Evolutionary conservation across 2,888 invertebrate species (phyloP).

Genomic region (Pseudococcus jackbeardsleyi): DNA sequence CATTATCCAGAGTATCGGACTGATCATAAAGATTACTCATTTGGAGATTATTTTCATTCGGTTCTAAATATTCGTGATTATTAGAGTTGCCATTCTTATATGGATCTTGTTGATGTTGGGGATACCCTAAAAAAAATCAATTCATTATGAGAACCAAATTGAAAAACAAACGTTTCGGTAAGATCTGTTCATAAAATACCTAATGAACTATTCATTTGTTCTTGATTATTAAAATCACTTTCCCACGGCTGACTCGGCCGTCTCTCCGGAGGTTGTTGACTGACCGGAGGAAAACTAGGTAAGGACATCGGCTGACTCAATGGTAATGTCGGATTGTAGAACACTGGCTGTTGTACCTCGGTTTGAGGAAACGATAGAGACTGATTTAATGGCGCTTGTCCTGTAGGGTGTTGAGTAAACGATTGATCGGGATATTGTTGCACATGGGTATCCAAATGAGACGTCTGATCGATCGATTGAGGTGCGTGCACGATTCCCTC

Average conservation of each 20-base stretch:
- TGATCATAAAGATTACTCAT: neutral
- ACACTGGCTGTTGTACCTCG: slow-evolving; percentile 30
- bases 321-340: neutral
- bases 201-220: slow-evolving; percentile 5
- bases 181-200: neutral
- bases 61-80: slow-evolving; percentile 3
- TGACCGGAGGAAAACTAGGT: neutral
- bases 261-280: neutral
- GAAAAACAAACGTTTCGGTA: neutral
- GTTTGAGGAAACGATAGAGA: neutral
- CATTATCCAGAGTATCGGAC: neutral
- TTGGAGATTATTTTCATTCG: neutral
- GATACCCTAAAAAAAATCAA: neutral
- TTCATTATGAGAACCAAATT: neutral
- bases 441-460: neutral
- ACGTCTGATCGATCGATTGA: neutral
- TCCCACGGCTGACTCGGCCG: slow-evolving; percentile 42
- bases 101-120: neutral
- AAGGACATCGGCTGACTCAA: slow-evolving; percentile 4
- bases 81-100: neutral
- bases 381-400: neutral
- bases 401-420: neutral
- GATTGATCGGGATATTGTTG: neutral
- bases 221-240: neutral
- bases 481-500: neutral